Percentiles rank a stretch among this genome's conserved stretches.
phyloP scores from a whole-genome alignment of 2,797 vertebrate genomes.

The Chrysolophus pictus region DNA sequence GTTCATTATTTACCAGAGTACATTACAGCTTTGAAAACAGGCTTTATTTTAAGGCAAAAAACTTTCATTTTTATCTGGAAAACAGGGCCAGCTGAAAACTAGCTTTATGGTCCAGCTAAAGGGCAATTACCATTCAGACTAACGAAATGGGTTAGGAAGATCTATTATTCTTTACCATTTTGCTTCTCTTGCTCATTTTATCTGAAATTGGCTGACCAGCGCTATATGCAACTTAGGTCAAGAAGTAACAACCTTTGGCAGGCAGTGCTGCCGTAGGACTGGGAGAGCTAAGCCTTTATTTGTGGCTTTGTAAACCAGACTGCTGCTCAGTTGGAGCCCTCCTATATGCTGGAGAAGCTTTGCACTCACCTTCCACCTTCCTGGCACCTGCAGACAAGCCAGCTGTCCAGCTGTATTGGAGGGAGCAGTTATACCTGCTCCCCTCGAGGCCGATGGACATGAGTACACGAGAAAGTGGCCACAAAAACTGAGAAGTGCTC shows the following conservation, averaged over 20 bases:
- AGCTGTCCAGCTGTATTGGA: background rate
- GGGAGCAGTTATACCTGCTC: background rate
- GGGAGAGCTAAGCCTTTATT: background rate
- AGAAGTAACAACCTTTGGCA: background rate
- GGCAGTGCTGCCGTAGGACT: background rate
- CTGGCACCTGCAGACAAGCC: background rate
- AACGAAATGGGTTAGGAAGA: conserved; percentile 2
- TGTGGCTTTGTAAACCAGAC: background rate
- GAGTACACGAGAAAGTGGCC: background rate
- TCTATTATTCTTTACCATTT: background rate
- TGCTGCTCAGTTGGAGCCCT: background rate
- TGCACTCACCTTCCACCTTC: background rate
- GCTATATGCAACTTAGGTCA: background rate
- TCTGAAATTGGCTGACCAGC: background rate
- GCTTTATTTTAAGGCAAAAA: background rate
- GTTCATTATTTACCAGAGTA: background rate
- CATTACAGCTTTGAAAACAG: background rate
- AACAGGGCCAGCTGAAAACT: background rate
- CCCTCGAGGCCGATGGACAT: background rate
- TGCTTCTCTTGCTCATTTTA: background rate
- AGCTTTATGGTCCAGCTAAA: conserved; percentile 18
- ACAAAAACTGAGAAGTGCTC: background rate
- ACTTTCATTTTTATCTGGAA: background rate
- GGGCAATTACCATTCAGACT: conserved; percentile 27
- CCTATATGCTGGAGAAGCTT: background rate